Base-by-base conservation (phyloP, 1,140 invertebrate species). In the Drosophila malerkotliana region DNA sequence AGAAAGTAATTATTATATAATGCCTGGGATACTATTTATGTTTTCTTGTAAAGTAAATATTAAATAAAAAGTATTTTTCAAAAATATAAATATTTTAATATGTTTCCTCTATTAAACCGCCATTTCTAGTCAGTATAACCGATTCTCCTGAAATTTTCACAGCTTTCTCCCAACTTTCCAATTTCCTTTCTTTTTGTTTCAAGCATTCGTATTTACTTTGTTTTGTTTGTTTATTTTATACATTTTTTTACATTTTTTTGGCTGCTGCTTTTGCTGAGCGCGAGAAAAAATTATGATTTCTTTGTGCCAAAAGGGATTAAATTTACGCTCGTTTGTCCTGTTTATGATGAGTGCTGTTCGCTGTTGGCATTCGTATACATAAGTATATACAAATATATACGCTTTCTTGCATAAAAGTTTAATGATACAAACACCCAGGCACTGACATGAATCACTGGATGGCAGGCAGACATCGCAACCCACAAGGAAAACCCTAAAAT, bases 301-400 rank as follows among this genome's bases (percentile, higher is more conserved):
- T 77, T 68, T 68, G 63, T 80, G 81, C 73, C 76, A 90, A 83
- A 90, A 91, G 81, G 80, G 81, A 90, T 90, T 90, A 85, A 90
- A 89, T 79, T 76, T 74, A 77, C 60, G 80, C 71, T 69, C 83
- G 72, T 87, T 87, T 83, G 75, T 83, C 72, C 75, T 77, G 64
- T 79, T 83, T 87, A 87, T 88, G 83, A 87, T 77, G 79, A 83
- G 79, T 79, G 62, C 62, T 67, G 44, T 56, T 58, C 49, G 41
- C 64, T 64, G 58, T 57, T 66, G 44, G 37, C 56, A 21, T 32
- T 64, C 14, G 41, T 45, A 26, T 41, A 63, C 45, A 34, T 37
- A 63, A 37, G 34, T 49, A 12, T 7, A 15, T 18, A 44, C 41
- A 18, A 44, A 9, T 44, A 44, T 18, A 44, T 15, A 30, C 28